These are phyloP conservation scores for Procavia capensis DNA, from an alignment of 2,113 vertebrate species.

Conservation along the genomic window DNA sequence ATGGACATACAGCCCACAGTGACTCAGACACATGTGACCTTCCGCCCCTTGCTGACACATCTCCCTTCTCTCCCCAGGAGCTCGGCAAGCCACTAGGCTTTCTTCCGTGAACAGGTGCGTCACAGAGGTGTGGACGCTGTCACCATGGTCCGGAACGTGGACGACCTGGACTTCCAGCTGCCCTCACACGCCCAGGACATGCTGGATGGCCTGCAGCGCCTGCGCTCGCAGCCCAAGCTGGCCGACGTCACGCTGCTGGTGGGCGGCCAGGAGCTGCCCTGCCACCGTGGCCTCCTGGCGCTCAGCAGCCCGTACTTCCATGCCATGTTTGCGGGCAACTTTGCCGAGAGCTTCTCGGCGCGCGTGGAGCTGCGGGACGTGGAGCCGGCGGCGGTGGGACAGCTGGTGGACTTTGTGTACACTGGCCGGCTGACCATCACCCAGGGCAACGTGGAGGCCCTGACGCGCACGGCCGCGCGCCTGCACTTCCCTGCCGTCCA, in stretches of 20 bases:
- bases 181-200: constrained; percentile 94
- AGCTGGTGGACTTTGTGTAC: constrained; percentile 95
- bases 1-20: rapidly evolving
- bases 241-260: constrained; percentile 93
- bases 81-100: rapidly evolving
- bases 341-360: constrained; percentile 94
- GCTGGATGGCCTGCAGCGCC: constrained; percentile 92
- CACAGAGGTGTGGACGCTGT: rapidly evolving
- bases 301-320: constrained; percentile 97
- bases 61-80: background rate
- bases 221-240: constrained; percentile 93
- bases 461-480: constrained; percentile 92
- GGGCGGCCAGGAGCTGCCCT: constrained; percentile 92
- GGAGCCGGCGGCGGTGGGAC: constrained; percentile 87
- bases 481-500: constrained; percentile 95
- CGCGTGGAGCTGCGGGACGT: constrained; percentile 94
- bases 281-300: constrained; percentile 94
- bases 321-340: constrained; percentile 96
- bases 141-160: constrained; percentile 95
- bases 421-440: constrained; percentile 96
- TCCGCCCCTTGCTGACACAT: background rate
- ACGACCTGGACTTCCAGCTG: constrained; percentile 96
- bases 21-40: rapidly evolving
- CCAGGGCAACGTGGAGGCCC: constrained; percentile 93
- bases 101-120: background rate